Evolutionary conservation across 2,888 invertebrate genomes (phyloP), one percentile per base, ranked within the genome.

Genomic region (Standfussiana lucernea): DNA sequence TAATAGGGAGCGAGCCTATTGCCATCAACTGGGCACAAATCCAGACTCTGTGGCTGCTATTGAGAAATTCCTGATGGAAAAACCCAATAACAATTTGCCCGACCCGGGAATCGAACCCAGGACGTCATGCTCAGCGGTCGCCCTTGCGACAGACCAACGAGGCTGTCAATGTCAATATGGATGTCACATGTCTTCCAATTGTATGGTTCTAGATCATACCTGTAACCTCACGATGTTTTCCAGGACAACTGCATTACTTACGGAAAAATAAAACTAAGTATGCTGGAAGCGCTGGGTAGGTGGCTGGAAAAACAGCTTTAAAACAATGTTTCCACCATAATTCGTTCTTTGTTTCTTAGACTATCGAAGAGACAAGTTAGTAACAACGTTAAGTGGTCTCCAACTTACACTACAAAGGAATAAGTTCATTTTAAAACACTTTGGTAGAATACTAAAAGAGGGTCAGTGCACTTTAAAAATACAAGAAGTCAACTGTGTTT

Each of bases 351-450:
- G 68, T 83, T 72, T 62, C 71, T 67, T 62, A 21, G 42, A 61
- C 47, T 64, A 73, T 79, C 59, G 75, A 66, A 59, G 61, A 70
- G 53, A 72, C 75, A 77, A 86, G 72, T 86, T 77, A 50, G 56
- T 77, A 79, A 86, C 74, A 61, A 72, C 37, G 37, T 74, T 69
- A 72, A 83, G 71, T 83, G 61, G 77, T 70, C 75, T 68, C 67
- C 35, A 85, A 85, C 66, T 85, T 73, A 62, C 15, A 47, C 72
- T 47, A 56, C 66, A 62, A 68, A 53, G 62, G 59, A 73, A 65
- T 77, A 73, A 85, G 59, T 82, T 75, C 42, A 85, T 82, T 79
- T 75, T 76, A 79, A 70, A 78, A 82, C 53, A 79, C 71, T 75
- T 65, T 21, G 70, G 45, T 18, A 15, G 77, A 79, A 79, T 79